Evolutionary conservation across 2,888 invertebrate species (phyloP), one percentile per base, ranked within the genome.

Genomic region (Stenurella melanura): DNA sequence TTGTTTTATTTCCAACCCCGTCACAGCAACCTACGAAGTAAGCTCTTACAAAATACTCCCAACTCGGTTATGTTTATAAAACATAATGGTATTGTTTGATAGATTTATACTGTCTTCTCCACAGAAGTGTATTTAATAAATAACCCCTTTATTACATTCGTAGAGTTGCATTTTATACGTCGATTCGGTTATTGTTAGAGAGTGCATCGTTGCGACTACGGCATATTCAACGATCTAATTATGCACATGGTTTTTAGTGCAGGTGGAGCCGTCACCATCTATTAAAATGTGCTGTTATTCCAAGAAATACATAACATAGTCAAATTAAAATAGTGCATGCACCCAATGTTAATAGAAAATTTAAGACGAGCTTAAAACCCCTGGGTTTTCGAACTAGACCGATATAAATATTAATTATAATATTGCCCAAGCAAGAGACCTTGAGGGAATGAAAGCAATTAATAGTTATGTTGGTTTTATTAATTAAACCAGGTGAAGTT

Each of bases 121-220:
- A 19, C 54, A 56, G 72, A 66, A 73, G 56, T 66, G 57, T 66
- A 73, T 73, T 72, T 61, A 64, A 66, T 66, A 66, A 73, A 30
- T 73, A 73, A 73, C 73, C 58, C 19, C 26, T 73, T 73, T 66
- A 26, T 57, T 73, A 57, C 73, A 38, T 21, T 38, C 56, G 17
- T 38, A 3, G 57, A 56, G 30, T 15, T 38, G 42, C 30, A 63
- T 61, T 63, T 61, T 42, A 38, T 60, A 64, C 19, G 56, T 34
- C 73, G 17, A 34, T 66, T 64, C 64, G 64, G 30, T 58, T 34
- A 69, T 18, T 57, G 69, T 15, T 17, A n/a, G 12, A 0, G 30
- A 17, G 1, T 19, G 58, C 21, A 21, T 58, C 21, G 42, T 12
- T 42, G 12, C 1, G 42, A 9, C 3, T 0, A 17, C 15, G 18